phyloP scores from a whole-genome alignment of 2,888 invertebrate species.

The Gastrophysa polygoni region DNA sequence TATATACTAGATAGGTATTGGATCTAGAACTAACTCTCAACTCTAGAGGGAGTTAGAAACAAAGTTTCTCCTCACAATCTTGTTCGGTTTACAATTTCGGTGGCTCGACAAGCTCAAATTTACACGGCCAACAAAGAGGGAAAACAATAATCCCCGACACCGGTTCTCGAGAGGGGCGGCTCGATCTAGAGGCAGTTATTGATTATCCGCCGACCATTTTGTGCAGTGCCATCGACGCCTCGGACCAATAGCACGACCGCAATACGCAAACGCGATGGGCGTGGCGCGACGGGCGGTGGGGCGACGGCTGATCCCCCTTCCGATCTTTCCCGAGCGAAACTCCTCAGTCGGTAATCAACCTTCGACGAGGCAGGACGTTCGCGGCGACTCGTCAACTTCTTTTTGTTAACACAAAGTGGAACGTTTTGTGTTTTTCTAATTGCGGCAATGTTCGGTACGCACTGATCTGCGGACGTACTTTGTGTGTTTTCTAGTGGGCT shows the following conservation, averaged over 20 bases:
- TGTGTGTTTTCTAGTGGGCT: conserved; percentile 37
- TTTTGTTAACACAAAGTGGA: not conserved
- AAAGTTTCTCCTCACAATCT: not conserved
- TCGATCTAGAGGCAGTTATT: conserved; percentile 45
- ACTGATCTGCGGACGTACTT: not conserved
- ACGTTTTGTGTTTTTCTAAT: not conserved
- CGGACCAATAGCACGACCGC: conserved; percentile 48
- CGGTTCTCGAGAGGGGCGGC: conserved; percentile 14
- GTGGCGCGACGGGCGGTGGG: conserved; percentile 33
- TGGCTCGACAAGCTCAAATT: conserved; percentile 48
- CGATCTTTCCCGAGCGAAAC: conserved; percentile 41
- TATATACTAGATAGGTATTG: too few relatives aligned
- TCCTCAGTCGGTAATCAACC: conserved; percentile 28
- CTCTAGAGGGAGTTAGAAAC: not conserved
- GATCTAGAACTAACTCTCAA: too few relatives aligned
- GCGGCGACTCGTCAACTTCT: not conserved
- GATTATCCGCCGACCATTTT: conserved; percentile 59
- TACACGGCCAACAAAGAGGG: conserved; percentile 50
- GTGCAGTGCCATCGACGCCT: conserved; percentile 49
- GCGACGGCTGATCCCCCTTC: conserved; percentile 34
- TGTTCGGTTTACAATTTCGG: conserved; percentile 12
- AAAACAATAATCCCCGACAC: conserved; percentile 40
- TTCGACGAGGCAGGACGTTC: conserved; percentile 1
- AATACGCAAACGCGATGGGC: conserved; percentile 43
- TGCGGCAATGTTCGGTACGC: not conserved